Evolutionary conservation across 1,140 invertebrate genomes (phyloP).

Genomic region (Drosophila yakuba): DNA sequence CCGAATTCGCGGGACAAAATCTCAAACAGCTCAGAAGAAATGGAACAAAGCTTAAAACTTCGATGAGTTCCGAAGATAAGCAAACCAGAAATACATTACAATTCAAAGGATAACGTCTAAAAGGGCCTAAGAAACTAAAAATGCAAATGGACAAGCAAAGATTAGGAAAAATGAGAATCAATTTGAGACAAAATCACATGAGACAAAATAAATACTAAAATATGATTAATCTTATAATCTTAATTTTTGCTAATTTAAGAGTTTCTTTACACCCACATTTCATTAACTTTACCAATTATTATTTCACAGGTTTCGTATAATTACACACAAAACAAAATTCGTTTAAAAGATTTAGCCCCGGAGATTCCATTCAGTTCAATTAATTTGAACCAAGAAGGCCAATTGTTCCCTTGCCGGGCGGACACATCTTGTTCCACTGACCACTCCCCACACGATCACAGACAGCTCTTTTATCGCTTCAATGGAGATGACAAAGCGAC

Average conservation of each 20-base stretch:
- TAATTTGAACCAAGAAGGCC: slow-evolving; percentile 36
- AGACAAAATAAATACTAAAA: background rate
- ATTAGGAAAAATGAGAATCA: no score
- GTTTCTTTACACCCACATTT: no score
- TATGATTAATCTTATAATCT: background rate
- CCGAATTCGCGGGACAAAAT: slow-evolving; percentile 2
- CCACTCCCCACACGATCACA: slow-evolving; percentile 20
- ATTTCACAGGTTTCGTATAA: background rate
- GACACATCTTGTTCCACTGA: slow-evolving; percentile 17
- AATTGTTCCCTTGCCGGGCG: slow-evolving; percentile 26
- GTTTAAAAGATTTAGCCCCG: background rate
- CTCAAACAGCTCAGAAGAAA: slow-evolving; percentile 15
- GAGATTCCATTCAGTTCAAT: slow-evolving; percentile 33
- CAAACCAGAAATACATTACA: background rate
- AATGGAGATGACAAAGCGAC: slow-evolving; percentile 33
- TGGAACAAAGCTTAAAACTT: background rate
- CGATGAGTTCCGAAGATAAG: background rate
- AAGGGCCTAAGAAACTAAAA: background rate
- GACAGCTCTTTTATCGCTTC: slow-evolving; percentile 42
- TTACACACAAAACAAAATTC: background rate
- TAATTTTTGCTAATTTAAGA: no score
- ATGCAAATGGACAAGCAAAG: background rate
- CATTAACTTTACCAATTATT: no score
- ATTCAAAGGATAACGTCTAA: background rate
- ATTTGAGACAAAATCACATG: background rate